Conservation (phyloP, 1,140 invertebrate species). For the Drosophila oshimai region DNA sequence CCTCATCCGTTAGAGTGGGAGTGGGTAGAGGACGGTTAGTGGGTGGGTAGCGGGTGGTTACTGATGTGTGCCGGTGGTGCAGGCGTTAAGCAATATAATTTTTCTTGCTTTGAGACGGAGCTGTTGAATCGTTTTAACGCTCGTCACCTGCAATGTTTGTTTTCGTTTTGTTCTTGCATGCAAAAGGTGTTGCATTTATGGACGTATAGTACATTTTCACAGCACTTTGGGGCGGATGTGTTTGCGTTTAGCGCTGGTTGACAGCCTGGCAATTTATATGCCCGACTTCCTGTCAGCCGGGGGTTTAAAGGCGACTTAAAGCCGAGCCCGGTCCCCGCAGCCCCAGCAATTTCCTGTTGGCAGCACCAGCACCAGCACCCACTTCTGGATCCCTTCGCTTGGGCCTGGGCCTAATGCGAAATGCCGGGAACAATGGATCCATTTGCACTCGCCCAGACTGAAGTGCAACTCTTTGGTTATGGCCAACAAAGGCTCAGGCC, state of each 20-base stretch:
- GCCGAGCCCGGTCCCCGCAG: neutral
- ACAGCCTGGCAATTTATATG: constrained; percentile 71
- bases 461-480: constrained; percentile 70
- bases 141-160: constrained; percentile 70
- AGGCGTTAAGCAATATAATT: constrained; percentile 69
- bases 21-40: neutral
- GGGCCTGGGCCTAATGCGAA: constrained; percentile 41
- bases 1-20: constrained; percentile 28
- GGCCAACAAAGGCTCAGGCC: constrained; percentile 48
- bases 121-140: constrained; percentile 81
- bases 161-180: constrained; percentile 30
- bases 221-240: constrained; percentile 50
- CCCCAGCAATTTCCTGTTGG: constrained; percentile 51
- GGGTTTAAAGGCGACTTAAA: constrained; percentile 51
- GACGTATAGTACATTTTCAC: constrained; percentile 2
- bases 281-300: constrained; percentile 45
- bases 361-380: constrained; percentile 48
- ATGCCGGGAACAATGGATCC: constrained; percentile 61
- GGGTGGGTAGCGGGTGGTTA: neutral
- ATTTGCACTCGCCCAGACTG: constrained; percentile 61
- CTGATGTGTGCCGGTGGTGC: neutral
- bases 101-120: constrained; percentile 69
- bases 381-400: constrained; percentile 22
- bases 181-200: constrained; percentile 39
- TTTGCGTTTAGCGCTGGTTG: constrained; percentile 68